Evolutionary conservation across 2,797 vertebrate genomes (phyloP), one percentile per base, ranked within the genome.

Genomic region (Iguana delicatissima): DNA sequence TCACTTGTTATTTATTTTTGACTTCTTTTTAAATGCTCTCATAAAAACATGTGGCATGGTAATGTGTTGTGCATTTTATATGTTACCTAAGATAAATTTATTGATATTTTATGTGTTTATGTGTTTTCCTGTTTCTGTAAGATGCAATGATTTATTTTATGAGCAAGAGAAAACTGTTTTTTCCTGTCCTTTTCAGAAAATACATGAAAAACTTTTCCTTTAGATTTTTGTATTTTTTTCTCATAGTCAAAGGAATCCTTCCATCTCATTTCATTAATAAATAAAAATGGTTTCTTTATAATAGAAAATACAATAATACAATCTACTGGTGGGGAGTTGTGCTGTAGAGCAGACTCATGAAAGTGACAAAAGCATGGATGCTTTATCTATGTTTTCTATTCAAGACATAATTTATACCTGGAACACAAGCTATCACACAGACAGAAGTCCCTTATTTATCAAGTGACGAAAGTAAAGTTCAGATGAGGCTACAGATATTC

Each of bases 381-480:
- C 94, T 96, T 95, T 95, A 96, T 95, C 92, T 85, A 91, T 96
- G 93, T 46, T 92, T 95, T 94, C 76, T 94, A 94, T 87, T 94
- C 77, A 88, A 74, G 74, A 57, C 57, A 55, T 88, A 95, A 62
- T 96, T 96, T 96, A 95, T 92, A 92, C 85, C 80, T 83, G 94
- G 89, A 96, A 79, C 91, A 91, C 8, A 69, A 94, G 95, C 77
- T 91, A 96, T 91, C 93, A 96, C 95, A 93, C 72, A 88, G 91
- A 89, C 87, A 91, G 64, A 92, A 77, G 84, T 94, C 92, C 96
- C 96, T 97, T 97, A 95, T 96, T 96, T 97, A 96, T 90, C 92
- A 96, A 96, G 95, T 96, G 94, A 96, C 95, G 96, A 96, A 97
- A 96, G 87, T 93, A 93, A 96, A 96, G 96, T 97, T 97, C 96